Base-by-base conservation (phyloP, 2,888 invertebrate species). In the Eristalis intricaria region DNA sequence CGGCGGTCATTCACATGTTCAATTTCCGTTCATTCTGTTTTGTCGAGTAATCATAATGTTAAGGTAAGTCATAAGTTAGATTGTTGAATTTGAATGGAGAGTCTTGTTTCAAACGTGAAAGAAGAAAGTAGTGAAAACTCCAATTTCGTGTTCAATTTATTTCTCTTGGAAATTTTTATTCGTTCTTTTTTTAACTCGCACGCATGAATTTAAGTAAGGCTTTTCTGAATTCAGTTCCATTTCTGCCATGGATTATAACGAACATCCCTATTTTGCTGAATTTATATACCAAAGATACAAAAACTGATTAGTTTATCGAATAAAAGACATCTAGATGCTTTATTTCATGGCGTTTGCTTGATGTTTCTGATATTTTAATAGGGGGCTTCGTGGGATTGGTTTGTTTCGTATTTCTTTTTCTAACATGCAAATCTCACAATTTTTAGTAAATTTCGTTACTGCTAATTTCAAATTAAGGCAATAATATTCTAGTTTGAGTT, bases 241-340 rank as follows among this genome's bases (percentile, higher is more conserved):
- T 75, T 32, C 58, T 38, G 38, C 35, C 22, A 43, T 73, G 5
- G 58, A 75, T 65, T 75, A 65, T 74, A 26, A 38, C 32, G 61
- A 75, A 65, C 32, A 38, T 32, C 8, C 35, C 61, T 11, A 29
- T 32, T 89, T 38, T 89, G 89, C 29, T 90, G 70, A 26, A 90
- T 89, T 22, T 90, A 89, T 32, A 32, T 79, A 23, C 90, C 88
- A 61, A 89, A 71, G 19, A 82, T 40, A 32, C 29, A 43, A 70
- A 79, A 64, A 56, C 15, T 4, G 56, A 29, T 70, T 50, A 73
- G 32, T 65, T 71, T 32, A 65, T 56, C 10, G 40, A 61, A 23
- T 69, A 77, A n/a, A 70, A 78, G 38, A 78, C 23, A 64, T 79
- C 58, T 13, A 79, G 23, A n/a, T 80, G 79, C 10, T 73, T 29